Percentiles rank a stretch among this genome's conserved stretches.
These are phyloP conservation scores for Ornithorhynchus anatinus DNA, from an alignment of 2,113 vertebrate species.

Conservation along the genomic window DNA sequence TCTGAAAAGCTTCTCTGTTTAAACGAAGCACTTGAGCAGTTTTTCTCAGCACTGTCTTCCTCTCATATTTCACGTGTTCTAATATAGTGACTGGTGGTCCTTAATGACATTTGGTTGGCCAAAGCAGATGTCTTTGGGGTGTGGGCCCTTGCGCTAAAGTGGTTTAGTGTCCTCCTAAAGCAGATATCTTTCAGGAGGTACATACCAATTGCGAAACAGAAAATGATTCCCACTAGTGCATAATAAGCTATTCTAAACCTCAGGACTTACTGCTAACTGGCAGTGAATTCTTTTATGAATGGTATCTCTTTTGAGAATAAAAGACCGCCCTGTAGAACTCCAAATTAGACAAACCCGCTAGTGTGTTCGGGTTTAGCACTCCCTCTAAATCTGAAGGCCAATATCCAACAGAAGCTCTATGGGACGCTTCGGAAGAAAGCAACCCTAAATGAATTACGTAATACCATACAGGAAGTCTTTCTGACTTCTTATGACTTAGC, in stretches of 20 bases:
- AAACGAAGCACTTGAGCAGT: neutral
- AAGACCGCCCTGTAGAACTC: neutral
- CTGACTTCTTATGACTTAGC: neutral
- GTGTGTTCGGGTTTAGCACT: conserved; percentile 2
- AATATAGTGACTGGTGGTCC: too few species aligned
- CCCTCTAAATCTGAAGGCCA: neutral
- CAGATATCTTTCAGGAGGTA: conserved; percentile 13
- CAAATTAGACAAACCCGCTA: conserved; percentile 11
- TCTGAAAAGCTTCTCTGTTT: neutral
- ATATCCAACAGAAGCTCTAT: neutral
- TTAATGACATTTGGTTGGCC: neutral
- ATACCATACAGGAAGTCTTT: neutral
- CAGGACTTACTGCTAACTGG: conserved; percentile 1
- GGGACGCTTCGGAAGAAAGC: conserved; percentile 2
- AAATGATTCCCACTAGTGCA: neutral
- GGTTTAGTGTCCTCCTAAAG: neutral
- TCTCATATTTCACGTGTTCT: too few species aligned
- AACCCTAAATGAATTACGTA: neutral
- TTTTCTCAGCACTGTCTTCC: neutral
- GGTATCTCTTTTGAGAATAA: conserved; percentile 9
- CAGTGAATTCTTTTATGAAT: conserved; percentile 28
- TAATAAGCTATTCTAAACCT: conserved; percentile 23
- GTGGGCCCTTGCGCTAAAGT: conserved; percentile 7
- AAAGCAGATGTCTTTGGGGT: neutral
- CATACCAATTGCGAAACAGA: neutral